A percentile compares a stretch with the other conserved stretches of the same genome.
phyloP scores from a whole-genome alignment of 2,797 vertebrate species.

The Malacoraja senta region DNA sequence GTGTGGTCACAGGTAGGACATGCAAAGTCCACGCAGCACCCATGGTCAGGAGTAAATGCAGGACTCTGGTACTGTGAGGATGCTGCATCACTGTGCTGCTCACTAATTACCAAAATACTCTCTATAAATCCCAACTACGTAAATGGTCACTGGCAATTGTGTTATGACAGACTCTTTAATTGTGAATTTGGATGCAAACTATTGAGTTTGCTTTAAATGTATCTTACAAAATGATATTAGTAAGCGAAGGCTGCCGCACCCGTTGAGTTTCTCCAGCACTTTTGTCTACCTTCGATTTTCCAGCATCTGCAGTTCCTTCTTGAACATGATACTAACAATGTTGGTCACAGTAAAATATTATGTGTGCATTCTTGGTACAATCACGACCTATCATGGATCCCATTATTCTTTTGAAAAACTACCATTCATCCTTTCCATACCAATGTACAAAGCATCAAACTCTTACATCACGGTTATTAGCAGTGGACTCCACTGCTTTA shows the following conservation, averaged over 20 bases:
- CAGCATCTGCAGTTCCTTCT: too few species aligned
- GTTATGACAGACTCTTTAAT: not conserved
- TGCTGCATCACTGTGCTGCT: too few species aligned
- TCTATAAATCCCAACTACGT: too few species aligned
- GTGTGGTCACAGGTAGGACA: too few species aligned
- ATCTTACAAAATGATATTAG: not conserved
- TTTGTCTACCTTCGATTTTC: too few species aligned
- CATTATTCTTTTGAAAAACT: not conserved
- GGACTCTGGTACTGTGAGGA: too few species aligned
- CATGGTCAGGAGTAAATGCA: too few species aligned
- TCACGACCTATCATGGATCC: not conserved
- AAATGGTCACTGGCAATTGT: not conserved
- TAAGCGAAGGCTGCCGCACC: too few species aligned
- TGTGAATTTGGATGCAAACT: not conserved
- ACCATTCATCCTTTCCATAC: not conserved
- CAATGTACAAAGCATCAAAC: not conserved
- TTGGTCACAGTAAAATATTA: not conserved
- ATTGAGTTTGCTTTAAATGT: not conserved
- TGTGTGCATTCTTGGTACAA: not conserved
- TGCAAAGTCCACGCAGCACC: too few species aligned
- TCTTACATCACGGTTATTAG: not conserved
- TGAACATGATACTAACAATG: not conserved
- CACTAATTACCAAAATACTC: too few species aligned
- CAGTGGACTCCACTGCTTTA: not conserved
- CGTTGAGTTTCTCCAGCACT: too few species aligned